These are phyloP conservation scores for Thyatira batis DNA, from an alignment of 2,888 invertebrate species.

Conservation along the genomic window DNA sequence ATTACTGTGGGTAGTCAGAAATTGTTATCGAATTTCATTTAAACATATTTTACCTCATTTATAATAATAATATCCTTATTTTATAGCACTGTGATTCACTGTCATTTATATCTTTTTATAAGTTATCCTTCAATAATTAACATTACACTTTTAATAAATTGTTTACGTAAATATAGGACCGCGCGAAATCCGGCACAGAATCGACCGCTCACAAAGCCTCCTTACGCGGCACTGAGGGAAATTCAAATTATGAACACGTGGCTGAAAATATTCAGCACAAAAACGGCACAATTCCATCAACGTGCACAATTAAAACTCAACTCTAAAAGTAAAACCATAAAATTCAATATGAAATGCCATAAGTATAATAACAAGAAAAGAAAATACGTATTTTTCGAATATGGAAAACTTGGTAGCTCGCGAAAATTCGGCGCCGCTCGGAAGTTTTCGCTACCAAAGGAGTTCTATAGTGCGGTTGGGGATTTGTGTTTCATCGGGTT, in stretches of 20 bases:
- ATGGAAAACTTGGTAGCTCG: slow-evolving; percentile 43
- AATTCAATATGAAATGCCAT: slow-evolving; percentile 7
- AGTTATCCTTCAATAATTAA: background rate
- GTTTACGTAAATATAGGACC: slow-evolving; percentile 30
- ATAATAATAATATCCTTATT: slow-evolving; percentile 1
- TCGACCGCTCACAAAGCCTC: slow-evolving; percentile 49
- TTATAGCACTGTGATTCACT: background rate
- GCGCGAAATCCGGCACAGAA: slow-evolving; percentile 35
- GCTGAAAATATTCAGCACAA: slow-evolving; percentile 35
- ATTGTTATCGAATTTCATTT: background rate
- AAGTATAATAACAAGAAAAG: slow-evolving; percentile 4
- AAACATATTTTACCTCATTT: background rate
- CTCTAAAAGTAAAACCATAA: slow-evolving; percentile 11
- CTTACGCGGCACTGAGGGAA: slow-evolving; percentile 61
- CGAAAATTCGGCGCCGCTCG: slow-evolving; percentile 43
- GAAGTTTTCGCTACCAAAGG: slow-evolving; percentile 27
- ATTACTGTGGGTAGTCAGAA: background rate
- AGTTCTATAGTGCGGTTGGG: background rate
- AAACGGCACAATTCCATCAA: slow-evolving; percentile 20
- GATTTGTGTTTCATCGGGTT: background rate
- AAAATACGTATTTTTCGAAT: slow-evolving; percentile 32
- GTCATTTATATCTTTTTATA: slow-evolving; percentile 1
- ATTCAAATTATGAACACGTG: slow-evolving; percentile 55
- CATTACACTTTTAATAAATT: slow-evolving; percentile 13
- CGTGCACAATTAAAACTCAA: slow-evolving; percentile 4